Base-by-base conservation (phyloP, 1,140 invertebrate species). In the Caenorhabditis latens region DNA sequence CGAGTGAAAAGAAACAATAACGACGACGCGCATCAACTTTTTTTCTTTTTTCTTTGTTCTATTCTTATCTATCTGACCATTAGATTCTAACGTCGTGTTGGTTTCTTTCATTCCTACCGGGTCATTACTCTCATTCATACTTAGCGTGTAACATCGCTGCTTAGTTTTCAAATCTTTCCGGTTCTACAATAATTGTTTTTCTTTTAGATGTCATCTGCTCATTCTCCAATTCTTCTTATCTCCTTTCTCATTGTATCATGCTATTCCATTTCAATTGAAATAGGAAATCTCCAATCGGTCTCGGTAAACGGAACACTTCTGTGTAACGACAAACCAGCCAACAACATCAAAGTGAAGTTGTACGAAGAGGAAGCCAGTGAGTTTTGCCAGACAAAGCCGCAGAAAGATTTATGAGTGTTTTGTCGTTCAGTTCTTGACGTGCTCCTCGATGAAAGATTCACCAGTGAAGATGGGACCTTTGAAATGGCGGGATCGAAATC, bases 341-440 rank as follows among this genome's bases (percentile, higher is more conserved):
- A 83, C 7, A 85, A 88, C 43, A 86, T 90, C 21, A 91, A 92
- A 86, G 89, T 91, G 40, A 91, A 91, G 87, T 63, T 91, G 55
- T 91, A 91, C 85, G 91, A 91, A 79, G 89, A 88, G 46, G 88
- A 89, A 58, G 53, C 82, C 50, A 84, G 88, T 88, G 57, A 84
- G 86, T 87, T 55, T 6, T 8, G 57, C 61, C 61, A 65, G 21
- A 43, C 65, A 24, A 79, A 42, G 53, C 71, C 46, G 13, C 71
- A 50, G 46, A 79, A 79, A 50, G 71, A 79, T 79, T 79, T 79
- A 79, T 79, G 71, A 79, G 71, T 79, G 40, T 50, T 71, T 79
- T 43, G n/a, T 43, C 40, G 46, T 79, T 79, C 46, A 79, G 71
- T 79, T 79, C 84, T 85, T 40, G 84, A 85, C 46, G 63, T 71